Evolutionary conservation across 2,888 invertebrate genomes (phyloP), one percentile per base, ranked within the genome.

Genomic region (Odontocolon sp.): DNA sequence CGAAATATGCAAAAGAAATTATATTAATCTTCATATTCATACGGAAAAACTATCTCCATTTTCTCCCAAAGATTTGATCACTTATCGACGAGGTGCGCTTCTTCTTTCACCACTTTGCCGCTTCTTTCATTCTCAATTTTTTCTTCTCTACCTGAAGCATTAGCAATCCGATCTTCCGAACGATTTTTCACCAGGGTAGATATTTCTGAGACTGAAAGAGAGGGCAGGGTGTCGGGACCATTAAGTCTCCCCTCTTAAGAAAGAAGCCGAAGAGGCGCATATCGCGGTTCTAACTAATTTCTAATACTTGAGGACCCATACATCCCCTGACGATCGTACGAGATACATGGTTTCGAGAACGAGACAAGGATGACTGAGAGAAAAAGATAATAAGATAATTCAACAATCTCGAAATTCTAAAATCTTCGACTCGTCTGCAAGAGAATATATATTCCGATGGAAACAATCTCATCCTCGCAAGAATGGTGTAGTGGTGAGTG

Each of bases 281-380:
- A 52, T 42, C 36, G 33, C 33, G n/a, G 14, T 26, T 45, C 8
- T 52, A 9, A 64, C 38, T 57, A 52, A 72, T 66, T 71, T 57
- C 33, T 28, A 56, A 69, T 67, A 42, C 66, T 81, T 76, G 77
- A 47, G 36, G 71, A 64, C 70, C 78, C 81, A 74, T 26, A 26
- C 9, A 61, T 38, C 36, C 77, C 68, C 67, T 73, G 68, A 74
- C 52, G 77, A 79, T 76, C 67, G 73, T 76, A 71, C 54, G 75
- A 79, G 74, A 81, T 8, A 21, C 38, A 38, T 26, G 23, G 9
- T 78, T 82, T 83, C 83, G 81, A 86, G 83, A 84, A 85, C 81
- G 81, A 82, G 83, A 82, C 77, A 57, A 23, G 33, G 59, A 75
- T 76, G 78, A 78, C 75, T 75, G 47, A 66, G 61, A 36, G 47